Base-by-base conservation (phyloP, 1,140 invertebrate genomes). In the Drosophila persimilis region DNA sequence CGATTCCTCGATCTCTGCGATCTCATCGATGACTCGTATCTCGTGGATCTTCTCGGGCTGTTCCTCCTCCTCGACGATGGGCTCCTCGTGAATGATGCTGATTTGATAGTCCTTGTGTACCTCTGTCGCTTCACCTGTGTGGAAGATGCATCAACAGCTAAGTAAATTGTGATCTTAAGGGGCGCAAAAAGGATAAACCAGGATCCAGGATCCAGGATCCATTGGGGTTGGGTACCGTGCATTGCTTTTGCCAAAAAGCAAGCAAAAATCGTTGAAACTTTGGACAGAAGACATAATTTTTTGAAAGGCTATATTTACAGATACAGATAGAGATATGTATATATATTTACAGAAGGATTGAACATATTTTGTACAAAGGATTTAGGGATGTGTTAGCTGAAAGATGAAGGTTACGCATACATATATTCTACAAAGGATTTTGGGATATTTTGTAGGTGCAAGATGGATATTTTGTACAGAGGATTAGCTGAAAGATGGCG, bases 71-170 rank as follows among this genome's bases (percentile, higher is more conserved):
- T 88, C 77, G 51, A 77, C 54, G 4, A 39, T 39, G 3, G 80
- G 83, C 44, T 90, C 80, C 55, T 91, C 89, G 45, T 90, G 83
- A 24, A 91, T 79, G n/a, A 91, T 58, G 54, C 57, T 90, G 29
- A 91, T 80, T 22, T 77, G 51, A 77, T 90, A 91, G 73, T 90
- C 80, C 64, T 88, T 69, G 26, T 90, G 76, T 61, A 80, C 72
- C 35, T 85, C 71, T 59, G 72, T 64, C 73, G 64, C 67, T 73
- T 90, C 81, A 85, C 89, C 89, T 90, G 76, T 77, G 59, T 67
- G 31, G 78, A 79, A 80, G 72, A 86, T 66, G 62, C 55, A 56
- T 59, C 35, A 29, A 47, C 45, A 47, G 41, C 59, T 73, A 62
- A 71, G 53, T 74, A 58, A 67, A 50, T 52, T 44, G 35, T 29